phyloP scores from a whole-genome alignment of 2,888 invertebrate species.

The Ichneumoninae sp. region DNA sequence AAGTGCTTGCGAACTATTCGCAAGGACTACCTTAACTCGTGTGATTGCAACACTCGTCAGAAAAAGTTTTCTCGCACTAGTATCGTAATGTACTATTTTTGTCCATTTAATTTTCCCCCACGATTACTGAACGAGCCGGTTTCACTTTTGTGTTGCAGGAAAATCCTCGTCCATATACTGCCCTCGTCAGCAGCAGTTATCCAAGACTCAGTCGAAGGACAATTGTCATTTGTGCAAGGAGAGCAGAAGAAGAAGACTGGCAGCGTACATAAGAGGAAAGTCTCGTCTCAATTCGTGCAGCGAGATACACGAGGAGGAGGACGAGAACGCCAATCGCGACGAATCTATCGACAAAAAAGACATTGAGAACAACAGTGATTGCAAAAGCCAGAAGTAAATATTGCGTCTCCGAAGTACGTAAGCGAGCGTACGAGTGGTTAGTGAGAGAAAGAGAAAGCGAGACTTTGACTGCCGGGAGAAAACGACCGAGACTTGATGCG shows the following conservation, averaged over 20 bases:
- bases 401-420: not conserved
- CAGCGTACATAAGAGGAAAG: constrained; percentile 85
- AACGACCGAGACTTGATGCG: not conserved
- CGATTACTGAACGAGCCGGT: not conserved
- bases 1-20: too few relatives aligned
- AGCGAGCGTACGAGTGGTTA: not conserved
- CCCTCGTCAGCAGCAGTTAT: constrained; percentile 77
- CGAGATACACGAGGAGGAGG: constrained; percentile 85
- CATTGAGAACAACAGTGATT: constrained; percentile 35
- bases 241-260: constrained; percentile 85
- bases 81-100: too few relatives aligned
- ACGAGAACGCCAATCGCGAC: constrained; percentile 76
- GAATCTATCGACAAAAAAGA: constrained; percentile 48
- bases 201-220: constrained; percentile 79
- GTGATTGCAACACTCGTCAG: too few relatives aligned
- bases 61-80: too few relatives aligned
- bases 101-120: too few relatives aligned
- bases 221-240: constrained; percentile 86
- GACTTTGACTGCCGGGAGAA: constrained; percentile 25
- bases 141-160: constrained; percentile 69
- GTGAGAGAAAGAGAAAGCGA: constrained; percentile 36
- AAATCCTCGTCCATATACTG: constrained; percentile 68
- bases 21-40: too few relatives aligned
- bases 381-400: constrained; percentile 59
- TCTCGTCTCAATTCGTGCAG: constrained; percentile 85